Conservation (phyloP, 2,888 invertebrate genomes). For the Yponomeuta plumbellus region DNA sequence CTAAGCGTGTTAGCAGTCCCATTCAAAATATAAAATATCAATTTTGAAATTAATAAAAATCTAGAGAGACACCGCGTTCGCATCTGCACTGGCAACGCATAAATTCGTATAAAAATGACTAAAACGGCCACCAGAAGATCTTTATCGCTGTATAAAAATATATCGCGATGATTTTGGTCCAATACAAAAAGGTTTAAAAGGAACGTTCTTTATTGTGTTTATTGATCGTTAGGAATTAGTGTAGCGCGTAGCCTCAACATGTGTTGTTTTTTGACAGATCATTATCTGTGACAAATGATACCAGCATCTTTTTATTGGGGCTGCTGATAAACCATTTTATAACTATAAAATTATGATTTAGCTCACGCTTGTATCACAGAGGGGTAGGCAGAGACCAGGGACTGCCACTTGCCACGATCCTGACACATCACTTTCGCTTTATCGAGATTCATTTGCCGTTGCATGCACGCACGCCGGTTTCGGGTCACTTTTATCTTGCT, state of each 20-base stretch:
- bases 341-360: background rate
- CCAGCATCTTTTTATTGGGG: background rate
- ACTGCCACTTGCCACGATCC: too few species aligned
- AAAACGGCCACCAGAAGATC: conserved; percentile 70
- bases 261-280: conserved; percentile 25
- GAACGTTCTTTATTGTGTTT: conserved; percentile 35
- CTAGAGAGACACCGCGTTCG: conserved; percentile 45
- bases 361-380: conserved; percentile 17
- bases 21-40: conserved; percentile 72
- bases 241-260: conserved; percentile 43
- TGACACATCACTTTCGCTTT: too few species aligned
- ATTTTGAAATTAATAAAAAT: conserved; percentile 72
- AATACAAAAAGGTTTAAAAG: conserved; percentile 62
- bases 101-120: conserved; percentile 75
- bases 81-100: conserved; percentile 48
- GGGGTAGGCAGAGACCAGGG: too few species aligned
- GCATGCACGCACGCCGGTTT: too few species aligned
- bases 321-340: background rate
- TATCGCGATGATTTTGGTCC: conserved; percentile 67
- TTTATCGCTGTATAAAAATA: conserved; percentile 74
- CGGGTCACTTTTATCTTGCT: too few species aligned
- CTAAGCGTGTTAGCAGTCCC: conserved; percentile 69
- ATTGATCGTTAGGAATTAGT: conserved; percentile 62
- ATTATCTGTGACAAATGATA: conserved; percentile 13
- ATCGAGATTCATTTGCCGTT: too few species aligned